phyloP scores from a whole-genome alignment of 2,797 vertebrate species.

The Microctenopoma lineatum region DNA sequence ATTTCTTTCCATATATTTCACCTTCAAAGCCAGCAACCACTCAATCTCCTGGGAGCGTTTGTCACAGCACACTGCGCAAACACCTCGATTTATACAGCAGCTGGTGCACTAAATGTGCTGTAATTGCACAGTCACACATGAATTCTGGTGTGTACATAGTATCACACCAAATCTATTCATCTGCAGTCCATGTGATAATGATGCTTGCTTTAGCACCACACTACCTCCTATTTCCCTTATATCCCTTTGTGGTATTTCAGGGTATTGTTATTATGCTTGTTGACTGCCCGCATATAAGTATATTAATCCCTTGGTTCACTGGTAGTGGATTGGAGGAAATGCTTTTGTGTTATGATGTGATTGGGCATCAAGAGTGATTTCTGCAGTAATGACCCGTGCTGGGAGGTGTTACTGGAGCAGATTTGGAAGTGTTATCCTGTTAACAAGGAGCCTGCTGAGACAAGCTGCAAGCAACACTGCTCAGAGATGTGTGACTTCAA shows the following conservation, averaged over 20 bases:
- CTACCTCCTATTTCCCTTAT: constrained; percentile 17
- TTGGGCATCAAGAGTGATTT: constrained; percentile 47
- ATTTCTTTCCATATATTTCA: constrained; percentile 59
- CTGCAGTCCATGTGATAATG: constrained; percentile 73
- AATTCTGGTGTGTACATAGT: constrained; percentile 60
- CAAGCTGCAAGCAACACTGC: constrained; percentile 62
- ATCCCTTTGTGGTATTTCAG: constrained; percentile 43
- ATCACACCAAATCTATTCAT: constrained; percentile 74
- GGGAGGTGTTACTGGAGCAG: constrained; percentile 77
- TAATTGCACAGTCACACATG: constrained; percentile 77
- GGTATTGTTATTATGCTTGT: constrained; percentile 36
- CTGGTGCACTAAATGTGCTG: constrained; percentile 75
- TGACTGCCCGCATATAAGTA: constrained; percentile 7
- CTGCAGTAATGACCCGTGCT: constrained; percentile 62
- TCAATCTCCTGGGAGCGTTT: constrained; percentile 65
- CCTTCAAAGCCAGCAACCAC: constrained; percentile 59
- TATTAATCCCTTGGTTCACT: constrained; percentile 22
- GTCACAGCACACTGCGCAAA: constrained; percentile 64
- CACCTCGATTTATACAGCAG: constrained; percentile 70
- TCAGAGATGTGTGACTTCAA: constrained; percentile 68
- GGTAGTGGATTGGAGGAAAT: constrained; percentile 52
- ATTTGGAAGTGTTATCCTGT: constrained; percentile 77
- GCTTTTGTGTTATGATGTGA: constrained; percentile 48
- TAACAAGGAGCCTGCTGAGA: constrained; percentile 79
- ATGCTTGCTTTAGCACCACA: constrained; percentile 38